These are phyloP conservation scores for Sarotherodon lohbergeri DNA, from an alignment of 2,113 vertebrate genomes.

Conservation along the genomic window DNA sequence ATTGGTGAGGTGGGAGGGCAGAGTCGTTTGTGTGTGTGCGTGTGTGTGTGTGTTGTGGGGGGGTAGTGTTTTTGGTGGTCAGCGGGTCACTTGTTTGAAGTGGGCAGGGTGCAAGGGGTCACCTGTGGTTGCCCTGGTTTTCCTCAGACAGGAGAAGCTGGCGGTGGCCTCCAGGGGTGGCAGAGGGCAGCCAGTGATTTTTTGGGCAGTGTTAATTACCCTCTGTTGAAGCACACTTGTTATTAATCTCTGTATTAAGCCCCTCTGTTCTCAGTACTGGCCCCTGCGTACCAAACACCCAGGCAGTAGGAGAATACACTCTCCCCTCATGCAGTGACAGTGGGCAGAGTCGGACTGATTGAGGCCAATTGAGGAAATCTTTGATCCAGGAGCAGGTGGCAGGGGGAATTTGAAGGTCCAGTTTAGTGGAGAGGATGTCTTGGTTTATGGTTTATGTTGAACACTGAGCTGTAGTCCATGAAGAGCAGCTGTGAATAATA, in stretches of 20 bases:
- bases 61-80: not conserved
- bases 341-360: not conserved
- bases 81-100: not conserved
- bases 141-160: not conserved
- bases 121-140: not conserved
- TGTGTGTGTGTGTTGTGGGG: too few relatives aligned
- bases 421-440: not conserved
- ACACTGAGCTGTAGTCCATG: not conserved
- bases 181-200: not conserved
- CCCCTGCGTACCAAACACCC: not conserved
- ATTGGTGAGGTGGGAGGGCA: not conserved
- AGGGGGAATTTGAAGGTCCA: not conserved
- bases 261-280: not conserved
- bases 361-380: not conserved
- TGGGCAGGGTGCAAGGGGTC: not conserved
- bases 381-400: not conserved
- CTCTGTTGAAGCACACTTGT: not conserved
- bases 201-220: not conserved
- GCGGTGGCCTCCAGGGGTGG: not conserved
- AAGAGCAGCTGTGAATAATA: not conserved
- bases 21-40: not conserved
- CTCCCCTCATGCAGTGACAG: not conserved
- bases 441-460: not conserved
- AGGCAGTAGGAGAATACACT: not conserved
- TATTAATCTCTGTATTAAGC: not conserved